Base-by-base conservation (phyloP, 2,888 invertebrate genomes). In the Agrotis exclamationis region DNA sequence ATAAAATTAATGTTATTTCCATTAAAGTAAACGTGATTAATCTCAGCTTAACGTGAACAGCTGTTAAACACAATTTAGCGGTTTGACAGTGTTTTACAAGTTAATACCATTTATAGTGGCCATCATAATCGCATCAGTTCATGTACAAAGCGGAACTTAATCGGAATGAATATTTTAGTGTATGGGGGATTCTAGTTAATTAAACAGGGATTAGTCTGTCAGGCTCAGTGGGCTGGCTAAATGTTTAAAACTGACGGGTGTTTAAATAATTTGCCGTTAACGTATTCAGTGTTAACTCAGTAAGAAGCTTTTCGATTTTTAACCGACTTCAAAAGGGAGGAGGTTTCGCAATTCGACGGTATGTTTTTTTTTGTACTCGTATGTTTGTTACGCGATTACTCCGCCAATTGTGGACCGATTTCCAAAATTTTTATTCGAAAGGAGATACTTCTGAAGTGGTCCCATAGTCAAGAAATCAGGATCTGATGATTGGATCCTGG, bases 91-190 rank as follows among this genome's bases (percentile, higher is more conserved):
- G 33, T 57, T 68, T 45, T 18, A 56, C 44, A 50, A 50, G 20
- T 50, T 57, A 57, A 69, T 47, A 24, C 47, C 18, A 51, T 68
- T 59, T 24, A 63, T 11, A 59, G 28, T 60, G 53, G 33, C 51
- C 28, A 20, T 48, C 56, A 56, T 20, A 64, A 63, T 59, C 47
- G 22, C 22, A 50, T 59, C 39, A 57, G 48, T 62, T 59, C n/a
- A 44, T 44, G 24, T 18, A 22, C 59, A 54, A 44, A 68, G n/a
- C 51, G 63, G 60, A 69, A 57, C 56, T 50, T 76, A 62, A 76
- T 76, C 53, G 51, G 22, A n/a, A 28, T 69, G 60, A 76, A 76
- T 80, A 76, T 80, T 76, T 76, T 39, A 63, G 33, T 51, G 48
- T 76, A 45, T 76, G 47, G 44, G 18, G 24, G 63, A 53, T 68